Evolutionary conservation across 1,140 invertebrate species (phyloP).

Genomic region (Leptopilina boulardi): DNA sequence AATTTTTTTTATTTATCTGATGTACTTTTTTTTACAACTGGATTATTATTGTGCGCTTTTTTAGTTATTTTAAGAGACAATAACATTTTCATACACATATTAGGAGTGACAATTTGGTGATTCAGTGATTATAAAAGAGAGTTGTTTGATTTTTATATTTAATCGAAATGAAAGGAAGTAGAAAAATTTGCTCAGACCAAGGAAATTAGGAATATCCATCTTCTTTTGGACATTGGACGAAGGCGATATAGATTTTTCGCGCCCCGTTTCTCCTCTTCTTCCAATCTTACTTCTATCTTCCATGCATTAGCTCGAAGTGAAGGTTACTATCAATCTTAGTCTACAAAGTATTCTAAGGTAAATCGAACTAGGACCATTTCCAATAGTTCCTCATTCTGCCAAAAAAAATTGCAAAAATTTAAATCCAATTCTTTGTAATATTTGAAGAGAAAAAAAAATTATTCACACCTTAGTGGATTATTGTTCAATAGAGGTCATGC

Average conservation of each 20-base stretch:
- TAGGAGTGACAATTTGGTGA: too few relatives aligned
- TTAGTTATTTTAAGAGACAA: too few relatives aligned
- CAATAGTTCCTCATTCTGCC: background rate
- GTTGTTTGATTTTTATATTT: background rate
- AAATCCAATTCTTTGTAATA: background rate
- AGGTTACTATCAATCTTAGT: constrained; percentile 62
- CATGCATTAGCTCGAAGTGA: constrained; percentile 57
- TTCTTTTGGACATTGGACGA: constrained; percentile 59
- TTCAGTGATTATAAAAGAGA: too few relatives aligned
- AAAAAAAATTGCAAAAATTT: background rate
- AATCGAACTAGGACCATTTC: constrained; percentile 34
- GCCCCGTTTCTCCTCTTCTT: constrained; percentile 23
- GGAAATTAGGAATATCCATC: constrained; percentile 68
- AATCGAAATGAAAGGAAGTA: background rate
- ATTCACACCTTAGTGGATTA: too few relatives aligned
- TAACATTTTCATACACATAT: too few relatives aligned
- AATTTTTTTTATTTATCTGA: too few relatives aligned
- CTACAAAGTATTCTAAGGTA: constrained; percentile 57
- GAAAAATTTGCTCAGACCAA: constrained; percentile 37
- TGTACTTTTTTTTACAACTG: too few relatives aligned
- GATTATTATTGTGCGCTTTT: too few relatives aligned
- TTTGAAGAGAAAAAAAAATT: background rate
- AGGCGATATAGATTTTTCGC: constrained; percentile 31
- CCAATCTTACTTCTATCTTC: constrained; percentile 46
- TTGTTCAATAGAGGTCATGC: too few relatives aligned